These are phyloP conservation scores for Mythimna pallens DNA, from an alignment of 2,888 invertebrate species.

Conservation along the genomic window DNA sequence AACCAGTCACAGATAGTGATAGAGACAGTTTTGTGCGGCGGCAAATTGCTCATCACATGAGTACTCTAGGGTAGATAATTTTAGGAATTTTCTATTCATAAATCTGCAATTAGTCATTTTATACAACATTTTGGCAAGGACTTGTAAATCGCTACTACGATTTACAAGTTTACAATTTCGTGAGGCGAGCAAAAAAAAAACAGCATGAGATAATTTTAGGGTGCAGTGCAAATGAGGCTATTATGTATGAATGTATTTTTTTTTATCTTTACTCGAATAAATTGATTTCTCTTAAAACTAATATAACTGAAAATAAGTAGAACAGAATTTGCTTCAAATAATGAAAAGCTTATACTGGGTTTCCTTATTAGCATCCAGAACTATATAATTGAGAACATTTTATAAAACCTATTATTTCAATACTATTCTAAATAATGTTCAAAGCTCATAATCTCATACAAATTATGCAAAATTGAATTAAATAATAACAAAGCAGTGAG, in stretches of 20 bases:
- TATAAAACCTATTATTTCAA: constrained; percentile 2
- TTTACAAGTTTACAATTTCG: too few species aligned
- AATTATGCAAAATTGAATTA: constrained; percentile 11
- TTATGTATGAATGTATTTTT: background rate
- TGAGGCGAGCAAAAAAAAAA: too few species aligned
- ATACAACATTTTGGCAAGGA: too few species aligned
- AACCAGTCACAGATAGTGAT: too few species aligned
- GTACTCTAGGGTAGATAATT: too few species aligned
- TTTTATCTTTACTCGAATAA: background rate
- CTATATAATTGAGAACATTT: background rate
- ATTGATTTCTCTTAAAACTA: background rate
- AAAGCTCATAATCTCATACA: constrained; percentile 17
- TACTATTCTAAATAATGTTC: constrained; percentile 8
- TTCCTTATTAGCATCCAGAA: background rate
- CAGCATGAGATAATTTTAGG: background rate
- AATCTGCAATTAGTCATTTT: too few species aligned
- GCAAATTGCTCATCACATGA: too few species aligned
- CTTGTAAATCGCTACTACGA: too few species aligned
- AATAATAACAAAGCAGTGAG: background rate
- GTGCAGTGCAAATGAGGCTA: background rate
- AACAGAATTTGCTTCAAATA: background rate
- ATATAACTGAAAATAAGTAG: constrained; percentile 1
- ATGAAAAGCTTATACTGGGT: background rate
- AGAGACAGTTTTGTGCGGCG: too few species aligned
- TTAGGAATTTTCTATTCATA: too few species aligned